Base-by-base conservation (phyloP, 2,888 invertebrate species). In the Linnaemya vulpina region DNA sequence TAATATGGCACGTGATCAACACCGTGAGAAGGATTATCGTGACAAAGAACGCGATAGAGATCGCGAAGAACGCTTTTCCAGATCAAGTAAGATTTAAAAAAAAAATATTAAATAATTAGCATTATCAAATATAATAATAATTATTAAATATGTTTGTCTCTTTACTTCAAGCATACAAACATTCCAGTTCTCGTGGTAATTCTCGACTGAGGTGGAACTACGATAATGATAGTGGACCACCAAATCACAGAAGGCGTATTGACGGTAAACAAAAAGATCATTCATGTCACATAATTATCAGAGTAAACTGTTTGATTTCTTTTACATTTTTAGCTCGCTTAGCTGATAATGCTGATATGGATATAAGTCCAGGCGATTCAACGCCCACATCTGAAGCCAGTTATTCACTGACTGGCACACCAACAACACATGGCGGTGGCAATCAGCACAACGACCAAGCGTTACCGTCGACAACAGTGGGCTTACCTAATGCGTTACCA, bases 321-420 rank as follows among this genome's bases (percentile, higher is more conserved):
- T 3, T n/a, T n/a, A 30, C 8, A 46, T n/a, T 62, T 25, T 1
- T 22, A 91, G 91, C 90, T 81, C 91, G 91, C 78, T 87, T 91
- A 82, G 93, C 93, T 74, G 94, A 94, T 85, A 93, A 93, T 89
- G 96, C 97, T 92, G 98, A 98, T 90, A 98, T 98, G 98, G 98
- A 98, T 90, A 98, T 98, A 90, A 98, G 98, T 83, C 97, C 97
- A 17, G 97, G 96, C 88, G 95, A 97, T 90, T 97, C 97, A 91
- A 97, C 97, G 86, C 97, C 97, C 51, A 95, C 97, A 79, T 97
- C 97, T 35, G 97, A 97, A 93, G 95, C 96, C 87, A 95, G 96
- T 83, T 96, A 96, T 88, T 92, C 92, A 71, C 86, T 92, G 76
- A 92, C 92, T 86, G 92, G 92, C 78, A 92, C 93, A 82, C 92